These are phyloP conservation scores for Sylvilagus bachmani DNA, from an alignment of 2,113 vertebrate genomes.

Conservation along the genomic window DNA sequence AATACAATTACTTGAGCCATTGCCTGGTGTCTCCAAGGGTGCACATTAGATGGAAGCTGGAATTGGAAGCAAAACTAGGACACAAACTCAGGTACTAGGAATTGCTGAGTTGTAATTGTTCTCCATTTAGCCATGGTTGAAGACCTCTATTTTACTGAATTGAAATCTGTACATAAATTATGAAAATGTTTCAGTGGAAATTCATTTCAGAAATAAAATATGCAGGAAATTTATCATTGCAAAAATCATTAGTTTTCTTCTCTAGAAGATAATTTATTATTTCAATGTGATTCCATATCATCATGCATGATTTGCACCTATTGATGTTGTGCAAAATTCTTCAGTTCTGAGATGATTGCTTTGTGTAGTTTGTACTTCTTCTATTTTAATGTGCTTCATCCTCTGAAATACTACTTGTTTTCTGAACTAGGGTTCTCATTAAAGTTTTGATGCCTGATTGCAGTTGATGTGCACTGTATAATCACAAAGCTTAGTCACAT, in stretches of 20 bases:
- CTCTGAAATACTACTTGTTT: conserved; percentile 76
- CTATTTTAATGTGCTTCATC: conserved; percentile 78
- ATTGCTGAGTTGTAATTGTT: not conserved
- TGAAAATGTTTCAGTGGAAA: conserved; percentile 57
- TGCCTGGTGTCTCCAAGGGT: too few species aligned
- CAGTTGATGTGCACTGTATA: conserved; percentile 70
- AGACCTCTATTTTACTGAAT: conserved; percentile 12
- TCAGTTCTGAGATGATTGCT: conserved; percentile 82
- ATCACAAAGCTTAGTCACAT: conserved; percentile 81
- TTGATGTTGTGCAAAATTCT: conserved; percentile 78
- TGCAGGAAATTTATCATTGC: conserved; percentile 55
- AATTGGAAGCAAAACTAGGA: too few species aligned
- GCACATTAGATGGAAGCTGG: too few species aligned
- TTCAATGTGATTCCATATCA: conserved; percentile 68
- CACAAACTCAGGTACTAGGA: too few species aligned
- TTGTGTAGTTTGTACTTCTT: conserved; percentile 76
- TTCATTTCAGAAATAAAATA: conserved; percentile 62
- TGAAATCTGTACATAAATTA: conserved; percentile 40
- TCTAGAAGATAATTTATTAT: conserved; percentile 65
- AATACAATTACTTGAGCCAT: too few species aligned
- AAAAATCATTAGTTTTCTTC: conserved; percentile 66
- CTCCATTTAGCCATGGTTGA: not conserved
- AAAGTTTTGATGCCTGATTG: conserved; percentile 79
- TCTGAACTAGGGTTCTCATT: conserved; percentile 76
- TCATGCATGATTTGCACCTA: conserved; percentile 78